These are phyloP conservation scores for Squalus acanthias DNA, from an alignment of 2,797 vertebrate genomes.

Conservation along the genomic window DNA sequence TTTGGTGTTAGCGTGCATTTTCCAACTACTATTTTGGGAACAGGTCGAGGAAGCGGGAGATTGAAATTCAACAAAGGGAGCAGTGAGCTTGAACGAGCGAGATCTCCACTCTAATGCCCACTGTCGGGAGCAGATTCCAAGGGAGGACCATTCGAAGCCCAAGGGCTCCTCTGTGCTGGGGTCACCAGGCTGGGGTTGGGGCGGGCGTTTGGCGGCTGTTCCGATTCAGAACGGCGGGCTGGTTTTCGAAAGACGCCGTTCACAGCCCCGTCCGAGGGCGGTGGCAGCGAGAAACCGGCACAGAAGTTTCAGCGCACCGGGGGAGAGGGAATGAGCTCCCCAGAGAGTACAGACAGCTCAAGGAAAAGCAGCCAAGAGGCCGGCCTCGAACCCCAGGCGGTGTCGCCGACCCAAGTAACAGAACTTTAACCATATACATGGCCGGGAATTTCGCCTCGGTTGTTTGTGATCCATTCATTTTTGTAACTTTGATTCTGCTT, in stretches of 20 bases:
- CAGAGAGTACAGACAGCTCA: background rate
- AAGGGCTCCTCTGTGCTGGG: too few species aligned
- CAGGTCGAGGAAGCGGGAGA: too few species aligned
- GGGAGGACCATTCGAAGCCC: too few species aligned
- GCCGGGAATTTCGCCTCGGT: background rate
- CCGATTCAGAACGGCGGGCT: background rate
- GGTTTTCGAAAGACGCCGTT: background rate
- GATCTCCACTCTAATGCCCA: too few species aligned
- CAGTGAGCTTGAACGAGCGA: too few species aligned
- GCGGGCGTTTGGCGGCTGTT: background rate
- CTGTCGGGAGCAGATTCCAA: too few species aligned
- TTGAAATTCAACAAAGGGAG: too few species aligned
- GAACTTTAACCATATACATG: background rate
- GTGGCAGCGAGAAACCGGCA: background rate
- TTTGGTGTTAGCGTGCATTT: too few species aligned
- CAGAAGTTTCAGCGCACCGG: background rate
- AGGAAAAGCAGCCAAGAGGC: background rate
- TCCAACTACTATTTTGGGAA: too few species aligned
- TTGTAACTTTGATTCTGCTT: background rate
- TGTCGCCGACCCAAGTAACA: background rate
- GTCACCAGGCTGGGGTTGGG: too few species aligned
- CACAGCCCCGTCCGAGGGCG: too few species aligned
- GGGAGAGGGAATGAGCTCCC: background rate
- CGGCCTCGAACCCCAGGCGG: fast-evolving
- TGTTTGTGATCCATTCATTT: background rate